Evolutionary conservation across 2,113 vertebrate species (phyloP), one percentile per base, ranked within the genome.

Genomic region (Siphamia tubifer): DNA sequence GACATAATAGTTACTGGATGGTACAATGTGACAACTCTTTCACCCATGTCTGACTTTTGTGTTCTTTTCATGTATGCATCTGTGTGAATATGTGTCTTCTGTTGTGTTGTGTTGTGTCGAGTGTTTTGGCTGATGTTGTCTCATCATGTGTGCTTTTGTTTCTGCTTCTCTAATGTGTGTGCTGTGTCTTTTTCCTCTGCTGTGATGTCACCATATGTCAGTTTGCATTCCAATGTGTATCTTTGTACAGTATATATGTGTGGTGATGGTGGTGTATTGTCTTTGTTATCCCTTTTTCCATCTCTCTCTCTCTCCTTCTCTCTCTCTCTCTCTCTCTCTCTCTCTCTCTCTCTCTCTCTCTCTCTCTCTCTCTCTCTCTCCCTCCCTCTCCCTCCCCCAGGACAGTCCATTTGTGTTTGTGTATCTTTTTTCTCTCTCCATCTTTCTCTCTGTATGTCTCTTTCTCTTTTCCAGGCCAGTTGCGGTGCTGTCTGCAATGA

Each of bases 401-500:
- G 20, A 42, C 60, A 19, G 51, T 30, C 74, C 61, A 57, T 51
- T 17, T 32, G 72, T 20, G 68, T 77, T 20, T 72, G 49, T 73
- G 34, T 47, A 17, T 71, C 0, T 72, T 51, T 51, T 51, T 45
- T 75, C 38, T 69, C 39, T 55, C 62, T 71, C 65, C 72, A 40
- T 66, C 61, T 52, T 58, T 42, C 53, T 69, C 49, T 68, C 3
- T 45, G 40, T 84, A 0, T 81, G 16, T 85, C 53, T 77, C 52
- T 82, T 35, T 79, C 54, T 84, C 68, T 85, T 9, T 74, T 88
- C 65, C 82, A 89, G 89, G 79, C 79, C 70, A 61, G 68, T 67
- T 35, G 32, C 19, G 35, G 67, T 54, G 68, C 76, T 75, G 76
- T 71, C 89, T 80, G 73, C 83, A 71, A 64, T 81, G 83, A 87